Evolutionary conservation across 1,140 invertebrate species (phyloP), one percentile per base, ranked within the genome.

Genomic region (Periplaneta americana): DNA sequence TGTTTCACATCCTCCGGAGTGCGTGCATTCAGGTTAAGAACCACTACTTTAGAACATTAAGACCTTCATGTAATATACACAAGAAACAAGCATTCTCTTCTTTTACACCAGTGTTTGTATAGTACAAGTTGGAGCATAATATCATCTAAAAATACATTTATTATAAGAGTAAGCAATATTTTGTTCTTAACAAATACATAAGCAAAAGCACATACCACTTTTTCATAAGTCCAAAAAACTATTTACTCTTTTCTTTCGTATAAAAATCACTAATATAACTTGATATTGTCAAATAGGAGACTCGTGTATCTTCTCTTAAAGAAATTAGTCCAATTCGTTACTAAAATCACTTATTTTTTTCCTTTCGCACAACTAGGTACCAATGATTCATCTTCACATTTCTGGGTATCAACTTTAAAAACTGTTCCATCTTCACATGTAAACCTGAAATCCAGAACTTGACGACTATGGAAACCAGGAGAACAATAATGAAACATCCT

Each of bases 401-500:
- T 91, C 81, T 91, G 87, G 74, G 87, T 90, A 39, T 85, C 86
- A 80, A 91, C 89, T 84, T 92, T 90, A 82, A 91, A 92, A 32
- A 86, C 86, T 6, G 91, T 92, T 35, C 89, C 90, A 79, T 90
- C 87, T 82, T 91, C 91, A 84, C 91, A 92, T 4, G 91, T 90
- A 83, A 92, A 92, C 80, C 91, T 89, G 82, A 92, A 90, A 83
- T 92, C 91, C 28, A 92, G 85, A 33, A 92, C 87, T 82, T 92
- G 91, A 81, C 88, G 87, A 39, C 87, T 83, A 1, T 88, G 89
- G 83, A 91, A 92, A 6, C 91, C 91, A 33, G 88, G 88, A 5
- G 91, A 91, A 83, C 91, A 92, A 79, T 92, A 92, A 83, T 92
- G 91, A 80, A 92, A 92, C 35, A 92, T 84, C 78, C 91, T 87